These are phyloP conservation scores for Dryas iulia DNA, from an alignment of 1,140 invertebrate genomes.

Conservation along the genomic window DNA sequence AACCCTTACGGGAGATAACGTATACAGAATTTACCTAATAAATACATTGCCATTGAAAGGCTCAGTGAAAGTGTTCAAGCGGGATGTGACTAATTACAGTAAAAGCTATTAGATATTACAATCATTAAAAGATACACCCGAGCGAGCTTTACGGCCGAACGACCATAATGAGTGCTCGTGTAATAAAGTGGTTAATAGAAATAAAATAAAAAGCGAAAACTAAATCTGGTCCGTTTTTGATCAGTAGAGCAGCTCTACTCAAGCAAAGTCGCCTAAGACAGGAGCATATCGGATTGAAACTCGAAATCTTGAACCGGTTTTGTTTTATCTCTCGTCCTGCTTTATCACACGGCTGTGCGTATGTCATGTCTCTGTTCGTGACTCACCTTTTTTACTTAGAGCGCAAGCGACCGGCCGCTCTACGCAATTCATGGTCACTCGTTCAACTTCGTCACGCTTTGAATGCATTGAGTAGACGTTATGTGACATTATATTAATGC, in stretches of 20 bases:
- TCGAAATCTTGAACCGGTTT: constrained; percentile 78
- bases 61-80: constrained; percentile 18
- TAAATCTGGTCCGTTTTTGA: constrained; percentile 44
- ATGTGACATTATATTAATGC: constrained; percentile 74
- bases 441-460: constrained; percentile 75
- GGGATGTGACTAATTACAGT: constrained; percentile 22
- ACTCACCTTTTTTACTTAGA: constrained; percentile 76
- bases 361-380: constrained; percentile 59
- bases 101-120: constrained; percentile 7
- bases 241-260: constrained; percentile 53
- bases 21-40: constrained; percentile 35
- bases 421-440: constrained; percentile 78
- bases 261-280: constrained; percentile 69
- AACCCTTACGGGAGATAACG: constrained; percentile 65
- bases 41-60: neutral
- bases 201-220: constrained; percentile 47
- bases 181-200: constrained; percentile 12
- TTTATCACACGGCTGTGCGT: constrained; percentile 35
- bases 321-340: constrained; percentile 51
- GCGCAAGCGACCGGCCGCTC: constrained; percentile 59
- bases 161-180: constrained; percentile 14
- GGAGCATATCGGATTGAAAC: constrained; percentile 78
- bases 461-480: constrained; percentile 65
- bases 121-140: constrained; percentile 11
- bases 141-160: constrained; percentile 2